Conservation (phyloP, 2,888 invertebrate species). For the Hypercompe scribonia region DNA sequence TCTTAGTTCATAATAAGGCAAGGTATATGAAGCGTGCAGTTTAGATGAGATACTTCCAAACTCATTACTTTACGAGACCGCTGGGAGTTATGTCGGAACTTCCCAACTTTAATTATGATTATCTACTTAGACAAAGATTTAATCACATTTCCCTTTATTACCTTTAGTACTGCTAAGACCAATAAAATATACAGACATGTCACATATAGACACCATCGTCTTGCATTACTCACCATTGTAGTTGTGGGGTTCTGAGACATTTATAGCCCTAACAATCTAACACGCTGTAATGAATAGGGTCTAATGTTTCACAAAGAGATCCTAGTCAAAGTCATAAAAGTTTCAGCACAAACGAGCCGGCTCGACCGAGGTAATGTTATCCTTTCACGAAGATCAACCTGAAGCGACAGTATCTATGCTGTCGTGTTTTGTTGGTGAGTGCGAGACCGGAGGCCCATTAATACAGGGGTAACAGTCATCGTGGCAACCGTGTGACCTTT, state of each 20-base stretch:
- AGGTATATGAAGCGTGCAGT: slow-evolving; percentile 23
- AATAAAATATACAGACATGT: slow-evolving; percentile 5
- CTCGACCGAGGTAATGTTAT: too few relatives aligned
- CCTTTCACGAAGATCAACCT: too few relatives aligned
- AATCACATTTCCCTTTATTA: slow-evolving; percentile 37
- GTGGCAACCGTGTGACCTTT: too few relatives aligned
- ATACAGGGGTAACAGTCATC: too few relatives aligned
- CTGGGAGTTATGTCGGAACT: slow-evolving; percentile 50
- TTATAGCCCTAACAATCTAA: not conserved
- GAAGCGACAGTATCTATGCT: too few relatives aligned
- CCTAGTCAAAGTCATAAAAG: too few relatives aligned
- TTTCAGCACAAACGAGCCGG: too few relatives aligned
- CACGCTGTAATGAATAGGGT: not conserved
- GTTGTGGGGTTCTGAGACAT: not conserved
- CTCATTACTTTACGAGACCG: slow-evolving; percentile 53
- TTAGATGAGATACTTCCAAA: slow-evolving; percentile 39
- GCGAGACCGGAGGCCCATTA: too few relatives aligned
- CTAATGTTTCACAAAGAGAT: too few relatives aligned
- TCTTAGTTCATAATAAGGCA: slow-evolving; percentile 36
- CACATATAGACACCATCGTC: not conserved
- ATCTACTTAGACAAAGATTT: slow-evolving; percentile 47
- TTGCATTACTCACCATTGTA: not conserved
- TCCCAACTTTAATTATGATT: slow-evolving; percentile 46
- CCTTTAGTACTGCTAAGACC: slow-evolving; percentile 23
- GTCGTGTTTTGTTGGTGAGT: too few relatives aligned